Conservation (phyloP, 2,113 vertebrate species). For the Tetrax tetrax region DNA sequence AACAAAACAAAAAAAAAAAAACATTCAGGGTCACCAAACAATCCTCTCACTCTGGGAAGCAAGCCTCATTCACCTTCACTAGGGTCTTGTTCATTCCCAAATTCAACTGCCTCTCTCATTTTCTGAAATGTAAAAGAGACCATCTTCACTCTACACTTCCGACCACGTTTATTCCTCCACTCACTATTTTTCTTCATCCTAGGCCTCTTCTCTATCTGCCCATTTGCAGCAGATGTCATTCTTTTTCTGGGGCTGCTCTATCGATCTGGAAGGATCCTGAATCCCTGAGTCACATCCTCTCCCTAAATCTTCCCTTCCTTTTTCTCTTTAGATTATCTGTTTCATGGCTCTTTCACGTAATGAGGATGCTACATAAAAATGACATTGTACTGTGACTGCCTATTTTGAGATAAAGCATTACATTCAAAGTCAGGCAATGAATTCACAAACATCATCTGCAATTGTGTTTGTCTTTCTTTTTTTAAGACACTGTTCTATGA, state of each 20-base stretch:
- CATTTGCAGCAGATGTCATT: not conserved
- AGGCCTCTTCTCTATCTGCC: not conserved
- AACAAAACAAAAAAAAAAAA: not conserved
- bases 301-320: constrained; percentile 29
- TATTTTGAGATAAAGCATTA: constrained; percentile 40
- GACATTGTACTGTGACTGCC: not conserved
- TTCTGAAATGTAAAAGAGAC: not conserved
- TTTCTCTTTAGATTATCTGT: constrained; percentile 38
- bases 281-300: constrained; percentile 53
- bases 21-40: not conserved
- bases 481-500: not conserved
- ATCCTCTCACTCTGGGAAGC: not conserved
- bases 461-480: not conserved
- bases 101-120: not conserved
- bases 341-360: not conserved
- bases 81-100: not conserved
- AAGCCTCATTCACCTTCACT: not conserved
- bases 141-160: not conserved
- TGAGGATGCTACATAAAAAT: constrained; percentile 22
- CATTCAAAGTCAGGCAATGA: not conserved
- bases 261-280: constrained; percentile 14
- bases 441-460: constrained; percentile 43
- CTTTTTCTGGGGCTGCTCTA: not conserved
- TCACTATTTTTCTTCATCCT: not conserved
- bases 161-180: not conserved